phyloP scores from a whole-genome alignment of 2,888 invertebrate genomes.

The Gortyna flavago region DNA sequence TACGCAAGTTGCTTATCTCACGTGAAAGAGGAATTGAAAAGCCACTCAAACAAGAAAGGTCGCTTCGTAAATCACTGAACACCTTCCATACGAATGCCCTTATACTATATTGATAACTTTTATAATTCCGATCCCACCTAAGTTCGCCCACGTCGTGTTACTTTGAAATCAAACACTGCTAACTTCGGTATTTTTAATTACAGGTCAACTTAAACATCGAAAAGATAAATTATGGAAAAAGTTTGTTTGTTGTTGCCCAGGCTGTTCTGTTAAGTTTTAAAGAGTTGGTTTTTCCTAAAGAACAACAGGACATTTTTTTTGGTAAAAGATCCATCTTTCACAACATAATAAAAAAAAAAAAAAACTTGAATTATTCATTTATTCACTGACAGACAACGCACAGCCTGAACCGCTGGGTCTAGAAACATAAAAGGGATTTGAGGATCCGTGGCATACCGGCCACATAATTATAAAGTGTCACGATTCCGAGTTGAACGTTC shows the following conservation, averaged over 20 bases:
- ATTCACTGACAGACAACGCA: neutral
- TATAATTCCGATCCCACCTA: conserved; percentile 26
- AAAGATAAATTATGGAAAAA: conserved; percentile 27
- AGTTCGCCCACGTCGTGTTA: conserved; percentile 30
- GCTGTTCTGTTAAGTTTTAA: neutral
- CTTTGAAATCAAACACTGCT: conserved; percentile 45
- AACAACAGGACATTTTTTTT: neutral
- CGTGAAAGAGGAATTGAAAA: neutral
- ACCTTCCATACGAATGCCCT: neutral
- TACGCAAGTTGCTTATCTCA: neutral
- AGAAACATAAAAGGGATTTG: neutral
- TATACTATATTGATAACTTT: conserved; percentile 29
- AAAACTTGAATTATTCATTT: neutral
- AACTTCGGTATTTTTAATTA: conserved; percentile 52
- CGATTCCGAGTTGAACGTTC: too few species aligned
- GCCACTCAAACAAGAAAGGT: neutral
- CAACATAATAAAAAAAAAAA: neutral
- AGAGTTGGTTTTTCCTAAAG: neutral
- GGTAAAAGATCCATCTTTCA: neutral
- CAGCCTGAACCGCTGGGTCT: neutral
- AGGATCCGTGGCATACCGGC: too few species aligned
- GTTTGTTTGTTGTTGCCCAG: neutral
- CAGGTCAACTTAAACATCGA: conserved; percentile 9
- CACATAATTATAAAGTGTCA: too few species aligned
- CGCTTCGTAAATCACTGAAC: neutral